Evolutionary conservation across 1,140 invertebrate species (phyloP).

Genomic region (Oppia nitens): DNA sequence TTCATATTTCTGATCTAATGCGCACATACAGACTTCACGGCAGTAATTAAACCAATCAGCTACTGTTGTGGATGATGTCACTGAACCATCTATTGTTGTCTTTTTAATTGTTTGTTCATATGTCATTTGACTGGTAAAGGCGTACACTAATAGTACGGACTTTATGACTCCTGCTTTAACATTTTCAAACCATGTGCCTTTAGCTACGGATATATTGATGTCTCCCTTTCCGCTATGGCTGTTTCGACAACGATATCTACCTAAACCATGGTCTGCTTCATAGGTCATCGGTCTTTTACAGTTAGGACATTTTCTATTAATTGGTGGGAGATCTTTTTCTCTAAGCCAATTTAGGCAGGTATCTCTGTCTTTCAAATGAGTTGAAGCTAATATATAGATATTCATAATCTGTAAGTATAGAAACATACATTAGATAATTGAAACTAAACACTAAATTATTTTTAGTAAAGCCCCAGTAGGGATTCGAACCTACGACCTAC

Average conservation of each 20-base stretch:
- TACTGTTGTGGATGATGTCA: not conserved
- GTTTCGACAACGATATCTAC: not conserved
- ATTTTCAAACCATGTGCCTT: slow-evolving; percentile 9
- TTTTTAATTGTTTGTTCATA: not conserved
- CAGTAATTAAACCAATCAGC: not conserved
- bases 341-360: not conserved
- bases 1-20: not conserved
- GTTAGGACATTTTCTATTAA: not conserved
- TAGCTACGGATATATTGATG: slow-evolving; percentile 5
- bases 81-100: not conserved
- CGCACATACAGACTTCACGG: not conserved
- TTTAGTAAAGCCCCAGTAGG: not conserved
- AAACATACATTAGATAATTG: not conserved
- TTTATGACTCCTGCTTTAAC: not conserved
- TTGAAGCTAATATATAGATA: not conserved
- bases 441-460: not conserved
- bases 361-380: not conserved
- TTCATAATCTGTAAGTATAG: not conserved
- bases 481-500: no score
- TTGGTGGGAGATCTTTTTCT: not conserved
- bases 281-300: not conserved
- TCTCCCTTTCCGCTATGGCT: not conserved
- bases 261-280: not conserved
- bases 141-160: not conserved
- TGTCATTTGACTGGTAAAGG: not conserved